Conservation (phyloP, 2,797 vertebrate genomes). For the Danionella dracula region DNA sequence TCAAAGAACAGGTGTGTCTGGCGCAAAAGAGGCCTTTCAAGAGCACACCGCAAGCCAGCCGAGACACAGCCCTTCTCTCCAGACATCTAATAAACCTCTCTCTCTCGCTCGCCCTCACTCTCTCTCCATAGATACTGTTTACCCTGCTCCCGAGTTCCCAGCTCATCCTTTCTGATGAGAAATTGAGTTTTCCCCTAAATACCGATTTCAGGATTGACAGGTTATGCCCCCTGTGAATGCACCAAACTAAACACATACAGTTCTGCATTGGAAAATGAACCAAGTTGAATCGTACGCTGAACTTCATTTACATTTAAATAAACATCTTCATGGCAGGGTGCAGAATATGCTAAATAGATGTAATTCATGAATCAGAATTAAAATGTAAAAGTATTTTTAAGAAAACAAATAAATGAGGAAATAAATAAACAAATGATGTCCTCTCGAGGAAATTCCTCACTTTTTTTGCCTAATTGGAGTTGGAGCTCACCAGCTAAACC, state of each 20-base stretch:
- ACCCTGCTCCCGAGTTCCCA: slow-evolving; percentile 65
- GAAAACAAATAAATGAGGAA: too few species aligned
- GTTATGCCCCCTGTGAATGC: slow-evolving; percentile 56
- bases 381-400: background rate
- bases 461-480: too few species aligned
- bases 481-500: too few species aligned
- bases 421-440: too few species aligned
- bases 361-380: background rate
- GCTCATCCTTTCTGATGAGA: slow-evolving; percentile 67
- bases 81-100: slow-evolving; percentile 57
- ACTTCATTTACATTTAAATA: slow-evolving; percentile 39
- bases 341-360: slow-evolving; percentile 17
- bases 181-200: slow-evolving; percentile 71
- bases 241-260: slow-evolving; percentile 42
- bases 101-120: slow-evolving; percentile 53
- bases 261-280: slow-evolving; percentile 35
- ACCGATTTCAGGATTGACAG: slow-evolving; percentile 67
- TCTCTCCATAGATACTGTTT: slow-evolving; percentile 69
- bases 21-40: slow-evolving; percentile 70
- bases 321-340: slow-evolving; percentile 1
- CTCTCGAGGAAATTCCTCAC: too few species aligned
- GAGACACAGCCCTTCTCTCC: slow-evolving; percentile 62
- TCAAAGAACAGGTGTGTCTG: slow-evolving; percentile 71
- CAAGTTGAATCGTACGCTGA: slow-evolving; percentile 17
- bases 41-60: slow-evolving; percentile 71